Evolutionary conservation across 2,888 invertebrate genomes (phyloP).

Genomic region (Ormyrus rosae): DNA sequence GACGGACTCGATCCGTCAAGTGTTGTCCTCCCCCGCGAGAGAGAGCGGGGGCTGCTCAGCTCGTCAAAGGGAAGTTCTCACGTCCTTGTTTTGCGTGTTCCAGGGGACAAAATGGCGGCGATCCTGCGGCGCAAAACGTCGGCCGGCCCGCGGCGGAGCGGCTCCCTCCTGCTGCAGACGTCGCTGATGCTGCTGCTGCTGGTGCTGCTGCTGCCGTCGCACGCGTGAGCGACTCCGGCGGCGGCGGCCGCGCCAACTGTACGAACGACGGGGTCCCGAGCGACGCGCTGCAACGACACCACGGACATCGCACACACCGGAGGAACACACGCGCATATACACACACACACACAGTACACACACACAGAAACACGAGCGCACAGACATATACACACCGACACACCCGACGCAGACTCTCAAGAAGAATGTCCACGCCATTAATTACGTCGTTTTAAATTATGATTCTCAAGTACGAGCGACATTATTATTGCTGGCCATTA

Average conservation of each 20-base stretch:
- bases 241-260: background rate
- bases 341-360: background rate
- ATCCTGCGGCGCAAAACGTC: conserved; percentile 87
- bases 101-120: conserved; percentile 95
- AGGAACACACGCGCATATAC: background rate
- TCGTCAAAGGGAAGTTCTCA: no score
- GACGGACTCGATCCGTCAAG: no score
- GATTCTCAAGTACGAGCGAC: conserved; percentile 39
- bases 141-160: conserved; percentile 63
- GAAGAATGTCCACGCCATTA: conserved; percentile 39
- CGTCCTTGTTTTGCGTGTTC: conserved; percentile 62
- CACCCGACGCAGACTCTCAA: background rate
- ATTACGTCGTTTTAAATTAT: conserved; percentile 46
- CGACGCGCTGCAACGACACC: background rate
- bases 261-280: background rate
- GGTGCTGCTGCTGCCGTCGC: conserved; percentile 11
- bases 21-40: no score
- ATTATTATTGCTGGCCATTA: conserved; percentile 46
- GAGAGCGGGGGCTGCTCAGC: no score
- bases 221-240: background rate
- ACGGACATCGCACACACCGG: background rate
- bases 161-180: background rate
- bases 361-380: background rate
- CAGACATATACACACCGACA: conserved; percentile 15
- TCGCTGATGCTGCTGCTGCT: conserved; percentile 7